Conservation (phyloP, 2,797 vertebrate species). For the Pteropus rufus region DNA sequence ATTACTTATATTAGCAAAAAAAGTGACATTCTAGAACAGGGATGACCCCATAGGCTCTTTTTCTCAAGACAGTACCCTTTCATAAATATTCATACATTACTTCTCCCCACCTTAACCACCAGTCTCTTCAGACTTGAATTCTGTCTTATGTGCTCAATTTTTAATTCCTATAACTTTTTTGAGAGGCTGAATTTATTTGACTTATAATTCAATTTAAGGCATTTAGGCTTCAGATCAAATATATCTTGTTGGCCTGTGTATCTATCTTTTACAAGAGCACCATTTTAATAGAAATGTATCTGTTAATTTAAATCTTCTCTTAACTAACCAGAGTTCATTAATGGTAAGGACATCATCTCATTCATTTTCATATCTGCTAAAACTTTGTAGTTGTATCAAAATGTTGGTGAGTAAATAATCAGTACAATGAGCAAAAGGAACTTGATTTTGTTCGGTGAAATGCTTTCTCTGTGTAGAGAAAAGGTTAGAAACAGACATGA, state of each 20-base stretch:
- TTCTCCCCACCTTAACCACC: no score
- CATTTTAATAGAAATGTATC: not conserved
- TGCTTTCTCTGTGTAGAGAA: not conserved
- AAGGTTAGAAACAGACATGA: not conserved
- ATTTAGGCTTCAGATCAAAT: not conserved
- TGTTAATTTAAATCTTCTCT: not conserved
- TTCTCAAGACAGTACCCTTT: not conserved
- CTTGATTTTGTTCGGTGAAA: not conserved
- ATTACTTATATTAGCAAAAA: not conserved
- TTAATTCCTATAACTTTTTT: not conserved
- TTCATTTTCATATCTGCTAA: not conserved
- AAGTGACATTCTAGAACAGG: not conserved
- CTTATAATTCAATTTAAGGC: not conserved
- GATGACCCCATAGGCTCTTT: accelerated
- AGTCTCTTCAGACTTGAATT: not conserved
- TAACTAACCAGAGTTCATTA: not conserved
- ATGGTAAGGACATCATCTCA: not conserved
- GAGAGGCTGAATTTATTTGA: not conserved
- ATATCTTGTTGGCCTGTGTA: not conserved
- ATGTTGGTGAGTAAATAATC: not conserved
- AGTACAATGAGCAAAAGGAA: accelerated
- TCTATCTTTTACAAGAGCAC: not conserved
- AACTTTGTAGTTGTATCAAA: not conserved
- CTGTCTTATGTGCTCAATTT: not conserved
- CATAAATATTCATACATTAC: no score